phyloP scores from a whole-genome alignment of 2,888 invertebrate species.

The Ophion obscuratus region DNA sequence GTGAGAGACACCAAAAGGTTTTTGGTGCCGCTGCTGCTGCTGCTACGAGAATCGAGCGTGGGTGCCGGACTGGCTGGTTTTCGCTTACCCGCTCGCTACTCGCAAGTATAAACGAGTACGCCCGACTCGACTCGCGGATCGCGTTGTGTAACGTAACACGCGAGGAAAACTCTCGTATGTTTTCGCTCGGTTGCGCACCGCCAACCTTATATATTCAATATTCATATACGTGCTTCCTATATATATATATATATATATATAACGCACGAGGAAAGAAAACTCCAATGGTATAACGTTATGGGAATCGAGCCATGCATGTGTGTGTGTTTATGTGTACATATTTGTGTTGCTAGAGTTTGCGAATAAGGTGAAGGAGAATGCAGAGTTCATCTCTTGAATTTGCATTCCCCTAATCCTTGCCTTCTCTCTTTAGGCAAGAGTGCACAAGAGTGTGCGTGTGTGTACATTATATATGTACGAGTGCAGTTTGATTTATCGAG shows the following conservation, averaged over 20 bases:
- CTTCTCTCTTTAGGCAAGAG: background rate
- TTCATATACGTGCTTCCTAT: background rate
- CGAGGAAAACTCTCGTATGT: conserved; percentile 62
- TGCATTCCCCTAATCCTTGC: conserved; percentile 35
- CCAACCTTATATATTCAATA: conserved; percentile 45
- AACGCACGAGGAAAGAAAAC: conserved; percentile 1
- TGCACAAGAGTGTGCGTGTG: background rate
- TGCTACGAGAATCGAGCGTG: conserved; percentile 55
- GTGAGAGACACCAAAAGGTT: conserved; percentile 39
- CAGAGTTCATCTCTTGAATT: conserved; percentile 46
- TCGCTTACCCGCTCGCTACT: conserved; percentile 31
- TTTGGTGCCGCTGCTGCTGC: conserved; percentile 16
- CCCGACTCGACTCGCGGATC: conserved; percentile 44
- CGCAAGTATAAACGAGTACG: conserved; percentile 22
- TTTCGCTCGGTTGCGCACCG: conserved; percentile 57
- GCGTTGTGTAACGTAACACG: conserved; percentile 61
- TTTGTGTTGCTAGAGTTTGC: background rate
- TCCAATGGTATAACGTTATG: background rate
- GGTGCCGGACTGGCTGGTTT: conserved; percentile 64
- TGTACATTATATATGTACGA: too few species aligned
- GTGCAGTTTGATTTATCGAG: background rate
- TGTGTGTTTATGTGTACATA: background rate
- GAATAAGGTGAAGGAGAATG: conserved; percentile 16
- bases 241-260: background rate
- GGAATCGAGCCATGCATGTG: conserved; percentile 11